Base-by-base conservation (phyloP, 2,888 invertebrate genomes). In the Synergus umbraculus region DNA sequence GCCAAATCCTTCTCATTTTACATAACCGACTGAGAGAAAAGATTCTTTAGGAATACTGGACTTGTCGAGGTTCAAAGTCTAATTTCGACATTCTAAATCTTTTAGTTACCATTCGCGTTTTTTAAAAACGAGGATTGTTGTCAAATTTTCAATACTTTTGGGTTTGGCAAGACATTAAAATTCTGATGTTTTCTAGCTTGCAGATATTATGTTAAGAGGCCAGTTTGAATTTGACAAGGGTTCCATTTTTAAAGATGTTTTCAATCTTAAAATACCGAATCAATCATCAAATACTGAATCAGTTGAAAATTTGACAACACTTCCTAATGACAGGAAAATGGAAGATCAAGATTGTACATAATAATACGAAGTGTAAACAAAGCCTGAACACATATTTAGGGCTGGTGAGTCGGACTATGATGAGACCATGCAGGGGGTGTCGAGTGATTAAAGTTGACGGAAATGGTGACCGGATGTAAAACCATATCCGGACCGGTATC, bases 381-480 rank as follows among this genome's bases (percentile, higher is more conserved):
- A 18, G 41, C 63, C 9, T 10, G 18, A 54, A 73, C 54, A 54
- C n/a, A 54, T 29, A 49, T 5, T 73, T 89, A 87, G 64, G 87
- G 86, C 60, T 90, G 90, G 78, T 90, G 89, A 15, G 84, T 84
- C 0, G 91, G 91, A 83, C 91, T 92, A 12, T 90, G 88, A 46
- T 88, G 86, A 13, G 90, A 85, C 92, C 91, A 91, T 46, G 86
- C 79, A 0, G 88, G 87, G 9, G 87, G 85, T n/a, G 87, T 46
- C 2, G 86, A 78, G 77, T 92, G 91, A 78, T 90, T 92, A 83
- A 97, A 97, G 92, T 96, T 96, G n/a, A 97, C 97, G 90, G 96
- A 97, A 81, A 98, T 97, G 80, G 97, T 97, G 85, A 98, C 96
- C 4, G 97, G 97, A 92, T 97, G 97, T 49, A 97, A 92, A 2